These are phyloP conservation scores for Metacarcinus magister DNA, from an alignment of 2,888 invertebrate species.

Conservation along the genomic window DNA sequence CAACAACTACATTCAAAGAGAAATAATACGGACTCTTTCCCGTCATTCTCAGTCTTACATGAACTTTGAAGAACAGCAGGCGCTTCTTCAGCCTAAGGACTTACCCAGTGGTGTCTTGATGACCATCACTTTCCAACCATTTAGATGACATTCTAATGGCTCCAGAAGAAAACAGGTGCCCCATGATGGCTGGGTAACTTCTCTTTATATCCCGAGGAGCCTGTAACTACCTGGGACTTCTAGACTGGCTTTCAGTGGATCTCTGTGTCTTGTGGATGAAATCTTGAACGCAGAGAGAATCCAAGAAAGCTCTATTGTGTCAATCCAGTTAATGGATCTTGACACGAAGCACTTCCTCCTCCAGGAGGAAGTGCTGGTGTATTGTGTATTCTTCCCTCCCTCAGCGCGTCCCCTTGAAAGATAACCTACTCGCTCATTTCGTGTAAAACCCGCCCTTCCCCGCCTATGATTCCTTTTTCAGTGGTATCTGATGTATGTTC, in stretches of 20 bases:
- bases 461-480: slow-evolving; percentile 57
- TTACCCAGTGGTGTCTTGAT: slow-evolving; percentile 12
- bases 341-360: slow-evolving; percentile 60
- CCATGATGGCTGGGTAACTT: neutral
- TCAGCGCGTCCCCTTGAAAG: slow-evolving; percentile 40
- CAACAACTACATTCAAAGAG: neutral
- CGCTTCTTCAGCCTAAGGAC: neutral
- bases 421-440: slow-evolving; percentile 61
- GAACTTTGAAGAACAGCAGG: neutral
- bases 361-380: neutral
- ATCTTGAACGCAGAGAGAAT: neutral
- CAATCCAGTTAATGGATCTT: neutral
- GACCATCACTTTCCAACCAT: neutral
- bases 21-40: neutral
- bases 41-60: neutral
- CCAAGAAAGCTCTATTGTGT: neutral
- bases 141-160: neutral
- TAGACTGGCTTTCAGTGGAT: slow-evolving; percentile 13
- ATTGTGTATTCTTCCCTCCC: slow-evolving; percentile 60
- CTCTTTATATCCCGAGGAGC: neutral
- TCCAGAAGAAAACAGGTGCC: neutral
- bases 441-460: slow-evolving; percentile 49
- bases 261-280: slow-evolving; percentile 3
- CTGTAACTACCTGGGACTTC: slow-evolving; percentile 22
- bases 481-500: slow-evolving; percentile 64